Conservation (phyloP, 2,888 invertebrate species). For the Scaptomyza reducta region DNA sequence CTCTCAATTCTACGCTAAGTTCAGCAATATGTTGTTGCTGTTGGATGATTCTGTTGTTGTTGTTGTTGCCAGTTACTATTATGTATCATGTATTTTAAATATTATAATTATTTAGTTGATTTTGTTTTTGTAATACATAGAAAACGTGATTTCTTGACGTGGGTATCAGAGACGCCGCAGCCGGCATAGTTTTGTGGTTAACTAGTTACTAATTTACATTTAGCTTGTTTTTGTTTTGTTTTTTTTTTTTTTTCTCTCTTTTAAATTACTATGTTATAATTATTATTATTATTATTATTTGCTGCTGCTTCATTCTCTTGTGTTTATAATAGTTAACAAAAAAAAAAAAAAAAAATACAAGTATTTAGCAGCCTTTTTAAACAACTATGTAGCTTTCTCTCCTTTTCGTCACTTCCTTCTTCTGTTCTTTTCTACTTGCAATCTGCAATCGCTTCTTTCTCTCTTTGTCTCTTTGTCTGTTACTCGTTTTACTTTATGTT, state of each 20-base stretch:
- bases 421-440: neutral
- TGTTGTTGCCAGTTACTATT: constrained; percentile 34
- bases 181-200: constrained; percentile 35
- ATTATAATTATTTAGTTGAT: constrained; percentile 26
- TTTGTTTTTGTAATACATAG: constrained; percentile 54
- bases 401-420: neutral
- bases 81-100: constrained; percentile 9
- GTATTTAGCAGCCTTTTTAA: constrained; percentile 69
- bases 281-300: constrained; percentile 45
- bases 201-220: constrained; percentile 69
- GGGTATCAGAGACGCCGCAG: constrained; percentile 32
- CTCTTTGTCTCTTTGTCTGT: neutral
- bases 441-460: neutral
- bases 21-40: constrained; percentile 32
- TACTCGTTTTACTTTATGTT: constrained; percentile 3
- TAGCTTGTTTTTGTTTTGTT: constrained; percentile 31
- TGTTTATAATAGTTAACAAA: constrained; percentile 66
- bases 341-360: constrained; percentile 51
- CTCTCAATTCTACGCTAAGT: constrained; percentile 30
- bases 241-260: constrained; percentile 10
- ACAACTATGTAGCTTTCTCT: constrained; percentile 62
- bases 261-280: constrained; percentile 33
- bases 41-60: constrained; percentile 3
- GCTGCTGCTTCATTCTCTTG: constrained; percentile 43
- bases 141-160: constrained; percentile 45